Evolutionary conservation across 2,113 vertebrate genomes (phyloP), one percentile per base, ranked within the genome.

Genomic region (Lichenostomus cassidix): DNA sequence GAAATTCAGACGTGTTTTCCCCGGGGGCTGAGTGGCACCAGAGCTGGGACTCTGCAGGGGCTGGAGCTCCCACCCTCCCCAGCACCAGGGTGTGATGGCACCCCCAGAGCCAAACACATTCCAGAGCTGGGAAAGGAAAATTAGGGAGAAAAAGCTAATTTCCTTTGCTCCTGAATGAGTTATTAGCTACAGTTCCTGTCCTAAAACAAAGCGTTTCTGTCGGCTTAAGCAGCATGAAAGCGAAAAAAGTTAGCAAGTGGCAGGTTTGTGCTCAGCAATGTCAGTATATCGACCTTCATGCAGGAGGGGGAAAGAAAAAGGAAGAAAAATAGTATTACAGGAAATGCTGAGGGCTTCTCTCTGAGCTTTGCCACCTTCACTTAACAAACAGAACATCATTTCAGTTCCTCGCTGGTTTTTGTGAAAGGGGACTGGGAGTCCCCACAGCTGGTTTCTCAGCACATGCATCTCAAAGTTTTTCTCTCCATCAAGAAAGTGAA

Each of bases 21-120:
- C 35, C 0, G 0, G 2, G 1, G 44, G 63, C 76, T 41, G 71
- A 33, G 41, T 4, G 5, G 78, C 19, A 7, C 52, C 0, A 0
- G 73, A 77, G 64, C 31, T 0, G 0, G 44, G 55, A 25, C 11
- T 35, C 44, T 3, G 8, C 1, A 2, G 47, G 46, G 31, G 21
- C 52, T 37, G 29, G 46, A 42, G 68, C 63, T 75, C 64, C 64
- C 82, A 39, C 29, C 28, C 15, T 56, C 31, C 80, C 44, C 21
- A 4, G 28, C 47, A 11, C 21, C 0, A 0, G 39, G 35, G 16
- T 16, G 23, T 1, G 1, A 27, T 12, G 12, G 31, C 8, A 27
- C 22, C 52, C 44, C 49, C 65, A 46, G 39, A 81, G 73, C 56
- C 35, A 84, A 4, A 25, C 62, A 27, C 11, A 49, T 33, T 20